phyloP scores from a whole-genome alignment of 2,888 invertebrate species.

The Pasiphila rectangulata region DNA sequence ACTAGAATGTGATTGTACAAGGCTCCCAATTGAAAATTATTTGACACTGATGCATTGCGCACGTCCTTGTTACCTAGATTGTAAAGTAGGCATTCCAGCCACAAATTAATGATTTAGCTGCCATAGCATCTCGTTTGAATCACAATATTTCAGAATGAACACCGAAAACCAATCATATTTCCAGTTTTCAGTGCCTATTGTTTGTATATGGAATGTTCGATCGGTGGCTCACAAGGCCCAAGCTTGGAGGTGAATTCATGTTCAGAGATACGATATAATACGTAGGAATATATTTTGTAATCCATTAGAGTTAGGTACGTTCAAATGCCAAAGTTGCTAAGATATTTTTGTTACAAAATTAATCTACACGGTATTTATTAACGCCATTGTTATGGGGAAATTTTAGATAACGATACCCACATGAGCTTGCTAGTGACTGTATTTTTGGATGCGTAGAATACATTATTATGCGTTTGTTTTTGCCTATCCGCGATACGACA shows the following conservation, averaged over 20 bases:
- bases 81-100: constrained; percentile 60
- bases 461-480: constrained; percentile 16
- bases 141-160: constrained; percentile 39
- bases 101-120: constrained; percentile 58
- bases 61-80: constrained; percentile 44
- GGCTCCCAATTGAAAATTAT: constrained; percentile 21
- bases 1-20: constrained; percentile 4
- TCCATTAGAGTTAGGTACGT: constrained; percentile 57
- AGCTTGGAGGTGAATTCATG: constrained; percentile 44
- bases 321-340: constrained; percentile 63
- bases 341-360: constrained; percentile 63
- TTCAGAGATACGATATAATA: constrained; percentile 75
- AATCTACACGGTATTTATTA: constrained; percentile 36
- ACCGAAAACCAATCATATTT: constrained; percentile 50
- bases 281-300: constrained; percentile 62
- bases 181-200: constrained; percentile 68
- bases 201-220: constrained; percentile 57
- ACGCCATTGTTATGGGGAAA: constrained; percentile 37
- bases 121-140: constrained; percentile 42
- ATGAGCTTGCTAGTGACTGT: constrained; percentile 60
- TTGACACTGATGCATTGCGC: constrained; percentile 24
- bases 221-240: constrained; percentile 41
- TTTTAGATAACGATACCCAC: constrained; percentile 47
- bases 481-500: constrained; percentile 20
- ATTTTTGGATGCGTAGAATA: constrained; percentile 30